A percentile compares a stretch with the other conserved stretches of the same genome.
phyloP scores from a whole-genome alignment of 2,797 vertebrate species.

The Pampus argenteus region DNA sequence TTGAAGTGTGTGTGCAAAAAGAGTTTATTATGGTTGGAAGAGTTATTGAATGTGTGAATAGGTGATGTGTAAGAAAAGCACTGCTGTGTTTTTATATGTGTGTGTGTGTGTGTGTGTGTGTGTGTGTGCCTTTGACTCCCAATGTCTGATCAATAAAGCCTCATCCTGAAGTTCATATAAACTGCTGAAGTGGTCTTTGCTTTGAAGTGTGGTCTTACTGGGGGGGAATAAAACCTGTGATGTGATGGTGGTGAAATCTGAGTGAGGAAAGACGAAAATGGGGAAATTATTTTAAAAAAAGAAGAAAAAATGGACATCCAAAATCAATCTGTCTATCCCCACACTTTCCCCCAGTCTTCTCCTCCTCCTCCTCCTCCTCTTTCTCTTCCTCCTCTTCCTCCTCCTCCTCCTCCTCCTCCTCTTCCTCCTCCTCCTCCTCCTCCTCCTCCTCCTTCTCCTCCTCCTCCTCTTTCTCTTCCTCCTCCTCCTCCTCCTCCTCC shows the following conservation, averaged over 20 bases:
- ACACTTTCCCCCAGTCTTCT: background rate
- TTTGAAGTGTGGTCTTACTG: conserved; percentile 53
- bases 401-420: conserved; percentile 6
- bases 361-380: background rate
- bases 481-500: background rate
- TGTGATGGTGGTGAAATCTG: conserved; percentile 3
- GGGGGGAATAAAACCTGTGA: background rate
- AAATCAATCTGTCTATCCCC: background rate
- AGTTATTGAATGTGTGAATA: conserved; percentile 13
- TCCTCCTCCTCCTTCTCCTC: background rate
- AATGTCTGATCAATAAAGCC: conserved; percentile 81
- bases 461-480: conserved; percentile 12
- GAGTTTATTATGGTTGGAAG: background rate
- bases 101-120: conserved; percentile 60
- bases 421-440: too few species aligned
- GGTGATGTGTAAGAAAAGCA: conserved; percentile 30
- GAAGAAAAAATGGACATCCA: background rate
- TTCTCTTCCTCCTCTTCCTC: background rate
- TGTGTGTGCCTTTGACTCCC: conserved; percentile 65
- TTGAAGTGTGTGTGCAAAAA: background rate
- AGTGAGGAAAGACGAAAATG: background rate
- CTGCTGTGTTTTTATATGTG: background rate
- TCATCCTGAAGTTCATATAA: conserved; percentile 75
- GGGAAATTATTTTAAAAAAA: background rate
- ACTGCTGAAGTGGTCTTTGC: conserved; percentile 76